Conservation (phyloP, 2,888 invertebrate species). For the Drosophila lutescens region DNA sequence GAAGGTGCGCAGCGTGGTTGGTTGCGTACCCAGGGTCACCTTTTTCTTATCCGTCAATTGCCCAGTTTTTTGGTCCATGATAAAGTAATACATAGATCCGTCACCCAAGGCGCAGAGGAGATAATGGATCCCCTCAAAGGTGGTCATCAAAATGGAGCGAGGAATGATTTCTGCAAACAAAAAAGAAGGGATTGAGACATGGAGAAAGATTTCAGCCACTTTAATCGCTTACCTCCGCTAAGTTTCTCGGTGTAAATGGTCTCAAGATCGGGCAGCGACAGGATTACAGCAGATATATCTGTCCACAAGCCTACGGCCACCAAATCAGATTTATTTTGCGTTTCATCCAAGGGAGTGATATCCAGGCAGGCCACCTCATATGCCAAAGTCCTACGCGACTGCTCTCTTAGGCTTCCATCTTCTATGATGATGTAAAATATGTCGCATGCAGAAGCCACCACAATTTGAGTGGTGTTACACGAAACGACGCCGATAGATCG, state of each 20-base stretch:
- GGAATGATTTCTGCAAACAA: slow-evolving; percentile 94
- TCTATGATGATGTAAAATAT: slow-evolving; percentile 92
- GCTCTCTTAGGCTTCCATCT: slow-evolving; percentile 87
- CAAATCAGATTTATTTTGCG: slow-evolving; percentile 88
- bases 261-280: slow-evolving; percentile 91
- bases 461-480: slow-evolving; percentile 90
- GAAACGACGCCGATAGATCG: slow-evolving; percentile 95
- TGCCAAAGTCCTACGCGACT: slow-evolving; percentile 90
- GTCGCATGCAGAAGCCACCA: slow-evolving; percentile 94
- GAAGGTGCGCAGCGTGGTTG: slow-evolving; percentile 96
- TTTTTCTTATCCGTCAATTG: slow-evolving; percentile 94
- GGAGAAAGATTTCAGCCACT: not conserved
- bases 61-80: slow-evolving; percentile 90
- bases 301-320: slow-evolving; percentile 98
- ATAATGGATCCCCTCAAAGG: slow-evolving; percentile 96
- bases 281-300: slow-evolving; percentile 95
- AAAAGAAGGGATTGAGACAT: not conserved
- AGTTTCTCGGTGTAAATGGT: slow-evolving; percentile 94
- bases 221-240: slow-evolving; percentile 88
- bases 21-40: slow-evolving; percentile 98
- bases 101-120: slow-evolving; percentile 97
- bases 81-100: slow-evolving; percentile 98
- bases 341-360: slow-evolving; percentile 91
- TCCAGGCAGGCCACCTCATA: slow-evolving; percentile 98
- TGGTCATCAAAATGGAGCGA: slow-evolving; percentile 96